Percentiles rank a stretch among this genome's conserved stretches.
These are phyloP conservation scores for Chaetops frenatus DNA, from an alignment of 2,113 vertebrate species.

Conservation along the genomic window DNA sequence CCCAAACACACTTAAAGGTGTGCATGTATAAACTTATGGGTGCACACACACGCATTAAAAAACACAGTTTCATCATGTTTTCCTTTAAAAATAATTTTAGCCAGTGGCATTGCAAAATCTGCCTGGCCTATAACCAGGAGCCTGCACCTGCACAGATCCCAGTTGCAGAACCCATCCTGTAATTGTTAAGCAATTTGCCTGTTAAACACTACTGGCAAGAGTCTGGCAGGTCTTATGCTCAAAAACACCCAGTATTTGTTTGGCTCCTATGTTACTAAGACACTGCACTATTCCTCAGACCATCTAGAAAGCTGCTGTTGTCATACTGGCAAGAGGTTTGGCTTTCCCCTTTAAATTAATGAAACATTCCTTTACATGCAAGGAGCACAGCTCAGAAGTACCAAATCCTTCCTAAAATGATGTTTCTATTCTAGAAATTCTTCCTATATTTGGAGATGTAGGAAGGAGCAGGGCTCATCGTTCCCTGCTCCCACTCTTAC, in stretches of 20 bases:
- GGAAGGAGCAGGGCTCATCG: not conserved
- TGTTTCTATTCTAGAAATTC: not conserved
- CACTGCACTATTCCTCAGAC: constrained; percentile 51
- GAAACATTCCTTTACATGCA: not conserved
- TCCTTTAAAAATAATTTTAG: constrained; percentile 66
- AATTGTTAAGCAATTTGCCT: constrained; percentile 70
- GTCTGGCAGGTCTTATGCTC: constrained; percentile 63
- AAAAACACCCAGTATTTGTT: constrained; percentile 31
- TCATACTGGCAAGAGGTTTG: constrained; percentile 43
- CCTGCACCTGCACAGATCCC: constrained; percentile 70
- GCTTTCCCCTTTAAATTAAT: constrained; percentile 30
- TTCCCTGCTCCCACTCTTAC: not conserved
- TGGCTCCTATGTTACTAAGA: constrained; percentile 59
- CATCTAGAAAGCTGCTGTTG: constrained; percentile 66
- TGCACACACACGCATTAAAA: not conserved
- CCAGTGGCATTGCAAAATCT: constrained; percentile 69
- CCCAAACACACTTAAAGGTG: not conserved
- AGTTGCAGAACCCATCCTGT: constrained; percentile 47
- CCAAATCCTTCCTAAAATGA: not conserved
- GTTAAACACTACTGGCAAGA: constrained; percentile 71
- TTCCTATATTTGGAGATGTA: not conserved
- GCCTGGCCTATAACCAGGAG: constrained; percentile 66
- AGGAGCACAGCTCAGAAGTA: constrained; percentile 10
- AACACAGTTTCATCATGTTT: constrained; percentile 58
- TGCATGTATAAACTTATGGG: not conserved